phyloP scores from a whole-genome alignment of 30 jellyfish, hydroid and myxozoan species.

The Phacellophora camtschatica region DNA sequence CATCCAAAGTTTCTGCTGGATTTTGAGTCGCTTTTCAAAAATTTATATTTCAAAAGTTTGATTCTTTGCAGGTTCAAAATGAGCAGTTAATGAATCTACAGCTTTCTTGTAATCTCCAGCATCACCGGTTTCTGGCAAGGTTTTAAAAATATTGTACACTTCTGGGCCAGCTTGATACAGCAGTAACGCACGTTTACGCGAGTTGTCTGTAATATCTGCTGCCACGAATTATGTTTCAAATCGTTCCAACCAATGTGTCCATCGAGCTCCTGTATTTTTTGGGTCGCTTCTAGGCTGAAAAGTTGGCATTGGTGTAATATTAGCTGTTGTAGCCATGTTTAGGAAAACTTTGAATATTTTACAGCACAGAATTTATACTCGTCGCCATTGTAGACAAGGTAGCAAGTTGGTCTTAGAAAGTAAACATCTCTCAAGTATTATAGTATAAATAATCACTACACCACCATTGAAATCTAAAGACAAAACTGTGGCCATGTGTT shows the following conservation, averaged over 20 bases:
- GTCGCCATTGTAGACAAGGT: constrained; percentile 32
- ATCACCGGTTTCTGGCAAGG: constrained; percentile 29
- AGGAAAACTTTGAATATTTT: neutral
- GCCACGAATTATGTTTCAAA: constrained; percentile 46
- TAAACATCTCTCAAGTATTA: no score
- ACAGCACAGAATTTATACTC: neutral
- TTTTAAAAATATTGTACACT: constrained; percentile 18
- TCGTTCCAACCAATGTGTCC: constrained; percentile 37
- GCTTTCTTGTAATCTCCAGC: constrained; percentile 37
- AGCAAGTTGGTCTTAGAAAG: no score
- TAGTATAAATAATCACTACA: no score
- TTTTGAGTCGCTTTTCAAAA: constrained; percentile 27
- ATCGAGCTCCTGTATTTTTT: constrained; percentile 30
- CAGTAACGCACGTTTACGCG: constrained; percentile 36
- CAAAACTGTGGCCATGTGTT: no score
- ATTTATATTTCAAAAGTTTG: constrained; percentile 18
- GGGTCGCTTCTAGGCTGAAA: constrained; percentile 47
- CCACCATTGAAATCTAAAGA: no score
- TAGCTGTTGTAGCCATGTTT: constrained; percentile 39
- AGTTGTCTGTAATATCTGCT: constrained; percentile 30
- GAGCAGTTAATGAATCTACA: constrained; percentile 41
- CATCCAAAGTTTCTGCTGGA: constrained; percentile 23
- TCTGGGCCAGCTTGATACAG: constrained; percentile 51
- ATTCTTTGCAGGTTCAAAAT: constrained; percentile 39
- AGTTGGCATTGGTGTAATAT: constrained; percentile 27